These are phyloP conservation scores for Hipposideros armiger DNA, from an alignment of 2,113 vertebrate genomes.

Conservation along the genomic window DNA sequence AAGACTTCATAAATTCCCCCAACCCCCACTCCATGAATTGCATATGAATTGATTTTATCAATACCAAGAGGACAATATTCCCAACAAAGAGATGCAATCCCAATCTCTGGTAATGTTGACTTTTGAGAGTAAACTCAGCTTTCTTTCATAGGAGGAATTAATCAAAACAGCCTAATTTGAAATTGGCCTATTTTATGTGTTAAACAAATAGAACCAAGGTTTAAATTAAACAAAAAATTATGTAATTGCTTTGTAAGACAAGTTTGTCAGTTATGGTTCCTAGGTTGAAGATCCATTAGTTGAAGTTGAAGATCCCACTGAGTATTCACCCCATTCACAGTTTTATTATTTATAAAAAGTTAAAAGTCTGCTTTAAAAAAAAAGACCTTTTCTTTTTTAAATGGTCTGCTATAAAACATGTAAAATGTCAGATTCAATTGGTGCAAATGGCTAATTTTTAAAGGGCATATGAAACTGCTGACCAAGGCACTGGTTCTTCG, in stretches of 20 bases:
- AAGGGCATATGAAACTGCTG: neutral
- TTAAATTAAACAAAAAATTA: constrained; percentile 42
- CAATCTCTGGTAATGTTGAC: constrained; percentile 83
- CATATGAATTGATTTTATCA: constrained; percentile 90
- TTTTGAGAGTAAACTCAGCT: constrained; percentile 87
- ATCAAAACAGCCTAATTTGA: constrained; percentile 3
- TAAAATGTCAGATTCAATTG: neutral
- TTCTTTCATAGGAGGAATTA: constrained; percentile 84
- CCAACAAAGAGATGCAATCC: constrained; percentile 86
- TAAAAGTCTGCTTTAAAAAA: neutral
- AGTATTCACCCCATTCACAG: neutral
- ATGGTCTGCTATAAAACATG: neutral
- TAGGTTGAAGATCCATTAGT: neutral
- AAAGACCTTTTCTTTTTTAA: too few species aligned
- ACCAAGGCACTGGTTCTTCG: neutral
- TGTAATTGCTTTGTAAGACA: neutral
- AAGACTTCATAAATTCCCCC: constrained; percentile 86
- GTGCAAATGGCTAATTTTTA: constrained; percentile 33
- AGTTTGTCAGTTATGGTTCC: neutral
- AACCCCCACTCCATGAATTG: constrained; percentile 86
- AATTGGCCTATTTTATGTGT: neutral
- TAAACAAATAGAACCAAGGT: constrained; percentile 19
- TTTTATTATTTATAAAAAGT: constrained; percentile 37
- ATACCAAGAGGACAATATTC: constrained; percentile 87
- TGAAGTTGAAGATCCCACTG: neutral